phyloP scores from a whole-genome alignment of 2,888 invertebrate species.

The Autographa pulchrina region DNA sequence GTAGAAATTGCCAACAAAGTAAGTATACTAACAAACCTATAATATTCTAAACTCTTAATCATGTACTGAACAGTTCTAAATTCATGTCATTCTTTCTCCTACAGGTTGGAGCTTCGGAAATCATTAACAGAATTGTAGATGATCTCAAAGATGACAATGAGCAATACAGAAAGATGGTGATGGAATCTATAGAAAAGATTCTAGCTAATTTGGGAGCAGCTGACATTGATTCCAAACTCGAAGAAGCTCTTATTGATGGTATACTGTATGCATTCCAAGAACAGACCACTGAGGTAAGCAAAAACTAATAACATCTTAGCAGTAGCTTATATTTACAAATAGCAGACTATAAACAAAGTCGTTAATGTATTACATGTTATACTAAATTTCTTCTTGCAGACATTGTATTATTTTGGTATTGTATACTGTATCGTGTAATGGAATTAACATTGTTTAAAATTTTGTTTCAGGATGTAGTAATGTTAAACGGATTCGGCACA shows the following conservation, averaged over 20 bases:
- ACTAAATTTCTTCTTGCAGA: too few species aligned
- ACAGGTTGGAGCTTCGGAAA: slow-evolving; percentile 99
- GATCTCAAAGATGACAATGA: slow-evolving; percentile 99
- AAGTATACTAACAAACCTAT: slow-evolving; percentile 19
- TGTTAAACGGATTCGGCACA: slow-evolving; percentile 99
- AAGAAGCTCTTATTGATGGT: slow-evolving; percentile 99
- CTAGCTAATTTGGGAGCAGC: slow-evolving; percentile 99
- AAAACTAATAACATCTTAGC: too few species aligned
- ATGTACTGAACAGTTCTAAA: not conserved
- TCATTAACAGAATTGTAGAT: slow-evolving; percentile 99
- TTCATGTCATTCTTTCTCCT: slow-evolving; percentile 9
- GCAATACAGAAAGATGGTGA: slow-evolving; percentile 99
- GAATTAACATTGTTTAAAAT: not conserved
- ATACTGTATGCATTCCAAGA: slow-evolving; percentile 99
- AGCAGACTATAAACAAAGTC: too few species aligned
- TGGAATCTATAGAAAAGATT: slow-evolving; percentile 99
- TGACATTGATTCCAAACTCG: slow-evolving; percentile 98
- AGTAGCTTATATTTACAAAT: too few species aligned
- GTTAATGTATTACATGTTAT: not conserved
- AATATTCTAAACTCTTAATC: not conserved
- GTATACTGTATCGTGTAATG: not conserved
- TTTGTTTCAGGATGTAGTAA: slow-evolving; percentile 96
- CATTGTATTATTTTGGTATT: not conserved
- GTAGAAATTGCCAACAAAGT: slow-evolving; percentile 99
- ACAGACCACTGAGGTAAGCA: slow-evolving; percentile 97